Evolutionary conservation across 2,113 vertebrate species (phyloP).

Genomic region (Tursiops truncatus): DNA sequence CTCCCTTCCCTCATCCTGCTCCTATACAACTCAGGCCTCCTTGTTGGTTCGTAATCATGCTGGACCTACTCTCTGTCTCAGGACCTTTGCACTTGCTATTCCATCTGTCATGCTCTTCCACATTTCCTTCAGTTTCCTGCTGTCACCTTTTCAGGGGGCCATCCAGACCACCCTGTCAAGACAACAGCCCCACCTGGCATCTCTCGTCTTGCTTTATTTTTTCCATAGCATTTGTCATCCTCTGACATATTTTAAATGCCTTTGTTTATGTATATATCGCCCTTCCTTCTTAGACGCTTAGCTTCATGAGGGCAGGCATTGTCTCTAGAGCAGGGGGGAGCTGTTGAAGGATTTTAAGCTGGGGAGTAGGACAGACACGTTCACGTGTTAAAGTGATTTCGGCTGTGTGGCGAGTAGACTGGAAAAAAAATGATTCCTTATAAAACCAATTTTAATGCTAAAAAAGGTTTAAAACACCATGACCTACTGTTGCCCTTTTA

Average conservation of each 20-base stretch:
- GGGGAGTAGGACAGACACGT: background rate
- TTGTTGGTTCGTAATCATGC: background rate
- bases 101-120: background rate
- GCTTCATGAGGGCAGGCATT: background rate
- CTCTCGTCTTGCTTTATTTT: background rate
- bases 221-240: background rate
- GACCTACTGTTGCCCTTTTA: background rate
- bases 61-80: background rate
- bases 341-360: background rate
- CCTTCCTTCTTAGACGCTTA: background rate
- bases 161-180: background rate
- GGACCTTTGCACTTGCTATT: background rate
- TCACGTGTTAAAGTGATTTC: background rate
- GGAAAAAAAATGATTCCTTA: background rate
- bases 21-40: background rate
- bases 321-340: background rate
- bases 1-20: background rate
- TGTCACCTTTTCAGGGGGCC: background rate
- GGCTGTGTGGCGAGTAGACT: background rate
- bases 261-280: background rate
- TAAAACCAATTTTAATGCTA: background rate
- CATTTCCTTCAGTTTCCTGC: background rate
- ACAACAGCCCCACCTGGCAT: background rate
- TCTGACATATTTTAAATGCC: background rate
- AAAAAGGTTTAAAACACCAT: background rate